Base-by-base conservation (phyloP, 1,140 invertebrate genomes). In the Drosophila truncata region DNA sequence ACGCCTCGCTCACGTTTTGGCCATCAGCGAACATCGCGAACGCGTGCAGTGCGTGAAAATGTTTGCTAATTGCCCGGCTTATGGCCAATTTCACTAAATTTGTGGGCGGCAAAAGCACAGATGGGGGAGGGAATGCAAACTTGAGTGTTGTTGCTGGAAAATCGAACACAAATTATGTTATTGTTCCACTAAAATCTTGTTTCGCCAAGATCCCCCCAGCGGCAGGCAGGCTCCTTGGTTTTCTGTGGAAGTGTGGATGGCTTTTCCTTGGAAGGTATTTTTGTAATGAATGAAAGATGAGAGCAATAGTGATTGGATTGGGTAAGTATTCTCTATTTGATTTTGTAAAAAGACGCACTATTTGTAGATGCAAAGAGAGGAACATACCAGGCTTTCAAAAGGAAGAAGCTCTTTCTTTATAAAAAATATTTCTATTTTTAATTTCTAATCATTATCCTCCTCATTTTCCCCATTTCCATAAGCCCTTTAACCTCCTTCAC, bases 1-100 rank as follows among this genome's bases (percentile, higher is more conserved):
- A 86, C 83, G 84, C 83, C 80, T 84, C 78, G 80, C 83, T 87
- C 83, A 87, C 83, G 83, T 87, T 87, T 87, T 88, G 84, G 83
- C 83, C 84, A 87, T 87, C 83, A 87, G 79, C 82, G 59, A 39
- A 59, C 61, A 64, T 57, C 41, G 57, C 23, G 31, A 52, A 35
- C 47, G 74, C 64, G 75, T 66, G 54, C 72, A 80, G 77, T 87
- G 83, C 82, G 82, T 85, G 84, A 66, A 85, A 85, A 85, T 85
- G 82, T 71, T 88, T 64, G 83, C 83, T 87, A 88, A 87, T 87
- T 87, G 83, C 84, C 77, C 79, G 58, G 72, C 66, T 88, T 78
- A 88, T 88, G n/a, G 58, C 66, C 83, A 74, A 74, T 82, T 88
- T 42, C 33, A 44, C 61, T 33, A 16, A 57, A 85, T 86, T 87